Evolutionary conservation across 2,113 vertebrate genomes (phyloP).

Genomic region (Psammodynastes pulverulentus): DNA sequence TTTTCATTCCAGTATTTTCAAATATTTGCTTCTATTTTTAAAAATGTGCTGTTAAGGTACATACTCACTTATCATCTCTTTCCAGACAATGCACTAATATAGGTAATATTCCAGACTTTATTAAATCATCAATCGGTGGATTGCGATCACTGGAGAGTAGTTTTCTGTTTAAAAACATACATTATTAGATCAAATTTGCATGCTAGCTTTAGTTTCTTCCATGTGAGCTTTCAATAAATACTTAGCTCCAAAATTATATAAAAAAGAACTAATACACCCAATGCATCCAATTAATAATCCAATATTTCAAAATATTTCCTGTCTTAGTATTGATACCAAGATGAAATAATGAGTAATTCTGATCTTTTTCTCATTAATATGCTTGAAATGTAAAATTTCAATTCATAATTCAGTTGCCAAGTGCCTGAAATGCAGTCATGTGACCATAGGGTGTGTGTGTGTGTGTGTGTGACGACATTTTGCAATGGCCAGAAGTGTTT

Average conservation of each 20-base stretch:
- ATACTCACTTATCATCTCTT: slow-evolving; percentile 97
- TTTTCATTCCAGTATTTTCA: background rate
- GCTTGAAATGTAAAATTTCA: background rate
- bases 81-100: slow-evolving; percentile 99
- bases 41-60: background rate
- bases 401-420: background rate
- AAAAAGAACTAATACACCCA: background rate
- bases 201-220: background rate
- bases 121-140: slow-evolving; percentile 97
- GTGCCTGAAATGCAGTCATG: no score
- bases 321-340: background rate
- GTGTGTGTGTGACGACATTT: background rate
- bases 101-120: slow-evolving; percentile 98
- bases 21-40: background rate
- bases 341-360: background rate
- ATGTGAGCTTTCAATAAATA: background rate
- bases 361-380: background rate
- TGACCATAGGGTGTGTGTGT: no score
- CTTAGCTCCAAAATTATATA: background rate
- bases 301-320: background rate
- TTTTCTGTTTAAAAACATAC: slow-evolving; percentile 75
- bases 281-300: no score
- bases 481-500: background rate
- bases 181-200: background rate
- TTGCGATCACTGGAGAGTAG: slow-evolving; percentile 98